phyloP scores from a whole-genome alignment of 1,140 invertebrate genomes.

The Pseudomyrmex pallidus region DNA sequence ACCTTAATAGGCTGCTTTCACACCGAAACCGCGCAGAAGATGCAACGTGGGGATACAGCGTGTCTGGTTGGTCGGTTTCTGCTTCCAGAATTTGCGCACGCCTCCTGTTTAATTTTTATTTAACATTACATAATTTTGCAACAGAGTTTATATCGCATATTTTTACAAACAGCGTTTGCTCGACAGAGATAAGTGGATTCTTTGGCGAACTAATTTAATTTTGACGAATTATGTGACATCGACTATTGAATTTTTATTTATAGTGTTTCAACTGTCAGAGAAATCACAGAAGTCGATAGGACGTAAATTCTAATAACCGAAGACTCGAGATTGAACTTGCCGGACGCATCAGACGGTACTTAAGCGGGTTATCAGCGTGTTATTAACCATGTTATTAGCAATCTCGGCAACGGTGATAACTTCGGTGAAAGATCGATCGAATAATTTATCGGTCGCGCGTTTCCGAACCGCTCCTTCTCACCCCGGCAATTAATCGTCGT shows the following conservation, averaged over 20 bases:
- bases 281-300: background rate
- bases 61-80: constrained; percentile 18
- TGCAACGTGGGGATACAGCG: constrained; percentile 31
- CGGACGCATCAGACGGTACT: background rate
- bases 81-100: background rate
- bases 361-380: too few species aligned
- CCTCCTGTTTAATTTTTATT: too few species aligned
- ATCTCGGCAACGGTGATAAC: constrained; percentile 6
- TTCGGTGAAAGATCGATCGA: constrained; percentile 44
- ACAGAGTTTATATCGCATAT: too few species aligned
- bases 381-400: constrained; percentile 25
- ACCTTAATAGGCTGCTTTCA: constrained; percentile 75
- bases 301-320: constrained; percentile 14
- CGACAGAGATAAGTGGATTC: too few species aligned
- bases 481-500: constrained; percentile 57
- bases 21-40: constrained; percentile 59
- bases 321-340: background rate
- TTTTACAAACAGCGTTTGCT: too few species aligned
- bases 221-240: too few species aligned
- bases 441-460: constrained; percentile 60
- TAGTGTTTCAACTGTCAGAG: too few species aligned
- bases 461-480: constrained; percentile 5
- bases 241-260: too few species aligned
- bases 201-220: too few species aligned
- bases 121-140: too few species aligned